Evolutionary conservation across 2,113 vertebrate species (phyloP), one percentile per base, ranked within the genome.

Genomic region (Calonectris borealis): DNA sequence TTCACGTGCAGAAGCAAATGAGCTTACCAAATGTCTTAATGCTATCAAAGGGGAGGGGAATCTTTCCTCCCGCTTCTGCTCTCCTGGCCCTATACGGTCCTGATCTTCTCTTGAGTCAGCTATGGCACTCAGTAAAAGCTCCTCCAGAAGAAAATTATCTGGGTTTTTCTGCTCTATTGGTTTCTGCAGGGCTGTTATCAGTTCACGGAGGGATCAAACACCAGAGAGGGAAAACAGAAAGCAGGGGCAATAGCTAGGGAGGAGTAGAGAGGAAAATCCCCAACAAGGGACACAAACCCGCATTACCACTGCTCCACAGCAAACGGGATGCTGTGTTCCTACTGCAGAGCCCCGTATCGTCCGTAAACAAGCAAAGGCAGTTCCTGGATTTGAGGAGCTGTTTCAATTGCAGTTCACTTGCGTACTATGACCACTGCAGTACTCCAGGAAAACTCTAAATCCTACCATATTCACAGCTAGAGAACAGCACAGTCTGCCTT

Each of bases 171-270:
- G 54, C 54, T 77, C 72, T 34, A 0, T 11, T 70, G 77, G 36
- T 61, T 69, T 73, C 54, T 79, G n/a, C 42, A 34, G 76, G 71
- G 42, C 66, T 83, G 64, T 38, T 48, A 11, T 34, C 65, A 32
- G 22, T 22, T 86, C 62, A 31, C 0, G 0, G 49, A 68, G 14
- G 22, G 26, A 65, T 66, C 51, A 61, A 73, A 17, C 32, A 32
- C 17, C 49, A 52, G 36, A 69, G 44, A 52, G 44, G 14, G 54
- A 24, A 70, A 94, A 72, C 12, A 16, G n/a, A 77, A 83, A 83
- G 34, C 5, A 6, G 38, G 5, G 8, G 26, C 19, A 49, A 40
- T 3, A 14, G 1, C 7, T 12, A 62, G 34, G 0, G 10, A 89
- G 31, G 69, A 88, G n/a, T 2, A 54, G 25, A 42, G 48, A 71